phyloP scores from a whole-genome alignment of 1,140 invertebrate species.

The Drosophila pseudoananassae region DNA sequence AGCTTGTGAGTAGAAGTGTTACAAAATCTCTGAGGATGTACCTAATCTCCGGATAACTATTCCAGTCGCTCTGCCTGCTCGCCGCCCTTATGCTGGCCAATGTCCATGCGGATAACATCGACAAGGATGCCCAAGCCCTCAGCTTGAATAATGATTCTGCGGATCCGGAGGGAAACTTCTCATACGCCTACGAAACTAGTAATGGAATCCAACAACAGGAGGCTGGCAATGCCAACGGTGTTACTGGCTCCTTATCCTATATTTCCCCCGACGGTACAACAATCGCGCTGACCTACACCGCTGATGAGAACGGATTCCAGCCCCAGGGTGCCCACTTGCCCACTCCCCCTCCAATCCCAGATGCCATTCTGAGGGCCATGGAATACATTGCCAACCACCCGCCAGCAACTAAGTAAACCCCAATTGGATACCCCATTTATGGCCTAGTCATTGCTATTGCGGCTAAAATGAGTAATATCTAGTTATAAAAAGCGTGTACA shows the following conservation, averaged over 20 bases:
- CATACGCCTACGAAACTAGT: slow-evolving; percentile 47
- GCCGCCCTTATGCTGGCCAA: slow-evolving; percentile 65
- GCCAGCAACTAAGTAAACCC: background rate
- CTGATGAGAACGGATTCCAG: slow-evolving; percentile 85
- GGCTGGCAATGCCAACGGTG: slow-evolving; percentile 64
- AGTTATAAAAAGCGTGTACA: slow-evolving; percentile 49
- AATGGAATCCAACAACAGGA: slow-evolving; percentile 73
- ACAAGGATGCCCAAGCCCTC: slow-evolving; percentile 60
- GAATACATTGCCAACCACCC: slow-evolving; percentile 84
- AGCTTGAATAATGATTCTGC: slow-evolving; percentile 34
- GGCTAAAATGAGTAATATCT: slow-evolving; percentile 45
- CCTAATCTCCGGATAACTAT: slow-evolving; percentile 3
- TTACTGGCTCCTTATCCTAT: slow-evolving; percentile 34
- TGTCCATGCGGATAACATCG: slow-evolving; percentile 71
- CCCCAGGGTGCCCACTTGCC: slow-evolving; percentile 85
- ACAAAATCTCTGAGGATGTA: background rate
- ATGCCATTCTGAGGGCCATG: slow-evolving; percentile 73
- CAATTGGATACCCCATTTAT: slow-evolving; percentile 14
- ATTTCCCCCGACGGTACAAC: slow-evolving; percentile 66
- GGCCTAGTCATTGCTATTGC: slow-evolving; percentile 47
- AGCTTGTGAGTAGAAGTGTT: slow-evolving; percentile 72
- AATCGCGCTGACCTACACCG: slow-evolving; percentile 81
- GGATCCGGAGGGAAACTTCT: slow-evolving; percentile 68
- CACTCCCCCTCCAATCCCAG: slow-evolving; percentile 84
- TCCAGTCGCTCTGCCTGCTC: slow-evolving; percentile 64